These are phyloP conservation scores for Plotosus lineatus DNA, from an alignment of 2,113 vertebrate genomes.

Conservation along the genomic window DNA sequence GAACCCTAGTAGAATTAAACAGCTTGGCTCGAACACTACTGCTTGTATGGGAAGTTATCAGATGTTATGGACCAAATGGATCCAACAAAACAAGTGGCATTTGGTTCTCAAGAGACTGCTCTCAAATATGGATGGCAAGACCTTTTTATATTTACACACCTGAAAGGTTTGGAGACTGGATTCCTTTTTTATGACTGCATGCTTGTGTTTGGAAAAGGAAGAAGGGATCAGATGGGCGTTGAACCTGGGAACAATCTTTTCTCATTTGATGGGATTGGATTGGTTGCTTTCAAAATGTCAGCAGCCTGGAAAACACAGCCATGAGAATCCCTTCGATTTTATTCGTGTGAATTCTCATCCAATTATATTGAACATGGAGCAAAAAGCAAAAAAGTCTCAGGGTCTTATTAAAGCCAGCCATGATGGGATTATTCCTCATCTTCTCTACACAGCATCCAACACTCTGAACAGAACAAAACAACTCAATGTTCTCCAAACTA, in stretches of 20 bases:
- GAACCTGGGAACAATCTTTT: conserved; percentile 33
- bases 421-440: conserved; percentile 26
- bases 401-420: conserved; percentile 32
- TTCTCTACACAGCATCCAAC: neutral
- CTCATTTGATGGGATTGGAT: conserved; percentile 42
- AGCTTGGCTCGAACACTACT: too few relatives aligned
- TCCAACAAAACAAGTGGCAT: neutral
- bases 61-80: neutral
- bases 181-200: conserved; percentile 16
- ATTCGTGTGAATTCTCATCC: conserved; percentile 32
- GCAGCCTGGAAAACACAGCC: conserved; percentile 27
- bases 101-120: neutral
- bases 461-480: conserved; percentile 30
- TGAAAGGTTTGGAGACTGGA: conserved; percentile 33
- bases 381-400: conserved; percentile 35
- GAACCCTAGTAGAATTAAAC: too few relatives aligned
- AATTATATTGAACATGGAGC: conserved; percentile 32
- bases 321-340: conserved; percentile 39
- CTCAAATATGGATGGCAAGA: neutral
- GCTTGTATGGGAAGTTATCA: neutral
- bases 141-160: conserved; percentile 28
- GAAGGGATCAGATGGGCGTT: conserved; percentile 36
- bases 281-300: conserved; percentile 48
- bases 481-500: neutral
- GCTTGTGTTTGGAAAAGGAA: conserved; percentile 39